phyloP scores from a whole-genome alignment of 2,888 invertebrate species.

The Leistus spinibarbis region DNA sequence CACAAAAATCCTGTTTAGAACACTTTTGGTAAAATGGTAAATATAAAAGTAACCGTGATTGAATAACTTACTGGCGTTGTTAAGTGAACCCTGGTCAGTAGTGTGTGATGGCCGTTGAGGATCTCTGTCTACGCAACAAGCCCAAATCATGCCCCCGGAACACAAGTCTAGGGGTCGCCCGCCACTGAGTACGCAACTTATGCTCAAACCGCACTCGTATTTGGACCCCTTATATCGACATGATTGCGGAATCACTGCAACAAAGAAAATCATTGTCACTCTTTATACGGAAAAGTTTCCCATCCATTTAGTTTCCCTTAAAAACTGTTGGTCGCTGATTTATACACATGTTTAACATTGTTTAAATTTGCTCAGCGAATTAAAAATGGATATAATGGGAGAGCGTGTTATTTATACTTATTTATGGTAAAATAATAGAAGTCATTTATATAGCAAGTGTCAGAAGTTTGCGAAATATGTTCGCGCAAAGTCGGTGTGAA shows the following conservation, averaged over 20 bases:
- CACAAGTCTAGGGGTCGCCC: slow-evolving; percentile 88
- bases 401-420: too few relatives aligned
- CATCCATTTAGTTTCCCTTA: too few relatives aligned
- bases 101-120: slow-evolving; percentile 45
- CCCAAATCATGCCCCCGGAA: slow-evolving; percentile 94
- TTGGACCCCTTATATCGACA: slow-evolving; percentile 85
- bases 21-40: neutral
- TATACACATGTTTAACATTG: too few relatives aligned
- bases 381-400: too few relatives aligned
- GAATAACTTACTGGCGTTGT: slow-evolving; percentile 84
- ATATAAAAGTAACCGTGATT: neutral
- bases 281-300: neutral
- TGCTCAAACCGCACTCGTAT: slow-evolving; percentile 88
- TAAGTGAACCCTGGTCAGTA: slow-evolving; percentile 68
- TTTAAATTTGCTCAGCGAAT: too few relatives aligned
- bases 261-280: slow-evolving; percentile 42
- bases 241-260: slow-evolving; percentile 87
- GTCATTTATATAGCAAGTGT: too few relatives aligned
- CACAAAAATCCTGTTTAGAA: neutral
- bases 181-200: slow-evolving; percentile 88
- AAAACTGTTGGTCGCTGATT: too few relatives aligned
- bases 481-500: too few relatives aligned
- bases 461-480: too few relatives aligned
- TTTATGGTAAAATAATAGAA: too few relatives aligned
- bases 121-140: slow-evolving; percentile 86